Conservation (phyloP, 2,797 vertebrate genomes). For the Alauda arvensis region DNA sequence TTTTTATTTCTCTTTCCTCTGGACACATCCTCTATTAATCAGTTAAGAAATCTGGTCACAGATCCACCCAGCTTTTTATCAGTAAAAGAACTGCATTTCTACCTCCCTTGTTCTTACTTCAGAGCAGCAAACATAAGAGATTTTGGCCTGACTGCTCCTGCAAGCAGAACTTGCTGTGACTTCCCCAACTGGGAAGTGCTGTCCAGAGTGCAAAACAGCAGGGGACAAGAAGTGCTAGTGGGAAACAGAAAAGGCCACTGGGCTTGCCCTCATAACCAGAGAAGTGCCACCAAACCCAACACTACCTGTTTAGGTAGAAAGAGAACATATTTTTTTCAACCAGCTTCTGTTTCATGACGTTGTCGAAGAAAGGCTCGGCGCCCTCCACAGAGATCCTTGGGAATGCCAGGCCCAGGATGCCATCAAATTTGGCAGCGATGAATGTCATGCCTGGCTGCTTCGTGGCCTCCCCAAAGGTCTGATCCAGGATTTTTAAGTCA, state of each 20-base stretch:
- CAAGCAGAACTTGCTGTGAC: neutral
- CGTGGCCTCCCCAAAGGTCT: conserved; percentile 89
- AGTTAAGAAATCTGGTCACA: neutral
- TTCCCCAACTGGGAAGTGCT: neutral
- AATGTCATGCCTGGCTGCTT: conserved; percentile 91
- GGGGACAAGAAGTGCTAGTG: neutral
- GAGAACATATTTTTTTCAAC: conserved; percentile 88
- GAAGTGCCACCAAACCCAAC: neutral
- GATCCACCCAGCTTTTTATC: neutral
- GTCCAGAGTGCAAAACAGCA: neutral
- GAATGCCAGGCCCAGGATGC: conserved; percentile 93
- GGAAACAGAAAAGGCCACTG: neutral
- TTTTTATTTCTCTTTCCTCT: neutral
- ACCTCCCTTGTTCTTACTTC: neutral
- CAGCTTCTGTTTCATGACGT: conserved; percentile 87
- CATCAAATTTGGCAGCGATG: conserved; percentile 92
- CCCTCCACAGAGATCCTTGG: conserved; percentile 81
- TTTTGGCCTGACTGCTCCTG: neutral
- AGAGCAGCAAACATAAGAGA: neutral
- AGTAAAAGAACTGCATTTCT: neutral
- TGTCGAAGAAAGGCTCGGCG: conserved; percentile 88
- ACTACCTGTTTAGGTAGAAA: conserved; percentile 87
- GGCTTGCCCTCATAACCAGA: neutral
- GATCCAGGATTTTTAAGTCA: conserved; percentile 73
- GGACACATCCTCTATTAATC: neutral